Evolutionary conservation across 2,113 vertebrate species (phyloP), one percentile per base, ranked within the genome.

Genomic region (Tragelaphus strepsiceros): DNA sequence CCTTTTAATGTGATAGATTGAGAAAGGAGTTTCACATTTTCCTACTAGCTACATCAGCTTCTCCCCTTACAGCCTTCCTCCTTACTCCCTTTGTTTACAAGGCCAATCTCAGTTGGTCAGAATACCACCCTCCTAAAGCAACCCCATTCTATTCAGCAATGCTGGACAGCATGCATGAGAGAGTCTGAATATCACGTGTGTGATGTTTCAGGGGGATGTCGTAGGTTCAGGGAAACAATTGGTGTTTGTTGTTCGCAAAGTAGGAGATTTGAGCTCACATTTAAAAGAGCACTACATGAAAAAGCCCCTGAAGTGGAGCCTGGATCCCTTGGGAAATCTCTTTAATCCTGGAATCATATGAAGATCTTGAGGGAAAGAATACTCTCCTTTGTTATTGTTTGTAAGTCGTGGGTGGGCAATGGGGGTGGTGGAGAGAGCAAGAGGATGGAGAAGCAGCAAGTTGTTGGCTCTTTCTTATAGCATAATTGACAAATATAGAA

Each of bases 11-110:
- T 53, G 85, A 78, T 32, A 54, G 32, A 56, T 53, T 83, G 51
- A 64, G 77, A 92, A 89, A 93, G 43, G 28, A 93, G 64, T 93
- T 97, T 91, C 49, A 88, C 59, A 97, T 83, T 88, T 94, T 78
- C 77, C 53, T 87, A 58, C 80, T 5, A 13, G 53, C 46, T 95
- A 35, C 35, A 82, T 91, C 51, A 93, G 2, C 86, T 86, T 91
- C 96, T 97, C 85, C 82, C 14, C 82, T 94, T 88, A 88, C 46
- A 81, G 59, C 24, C 64, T 95, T 91, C 53, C 58, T 95, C 58
- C 43, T 71, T 30, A 10, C 11, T 22, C 22, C 0, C 46, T 83
- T 77, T 88, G 80, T 96, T 85, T 67, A 84, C 35, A 82, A 84
- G 78, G 77, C 90, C 67, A 89, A 19, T 58, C 81, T 80, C 62